phyloP scores from a whole-genome alignment of 2,113 vertebrate species.

The Eclectus roratus region DNA sequence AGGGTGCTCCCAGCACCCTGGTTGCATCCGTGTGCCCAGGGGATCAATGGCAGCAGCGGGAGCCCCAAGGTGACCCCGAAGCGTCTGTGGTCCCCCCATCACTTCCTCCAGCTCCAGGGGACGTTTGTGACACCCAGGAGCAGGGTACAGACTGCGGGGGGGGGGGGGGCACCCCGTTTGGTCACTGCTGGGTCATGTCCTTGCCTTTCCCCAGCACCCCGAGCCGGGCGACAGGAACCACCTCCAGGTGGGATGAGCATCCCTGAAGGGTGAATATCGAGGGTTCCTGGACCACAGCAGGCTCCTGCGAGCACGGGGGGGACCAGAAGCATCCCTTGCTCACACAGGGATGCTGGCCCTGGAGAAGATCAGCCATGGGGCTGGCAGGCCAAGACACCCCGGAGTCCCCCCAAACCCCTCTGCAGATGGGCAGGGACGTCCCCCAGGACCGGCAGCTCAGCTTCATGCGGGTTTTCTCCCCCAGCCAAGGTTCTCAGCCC shows the following conservation, averaged over 20 bases:
- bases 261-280: neutral
- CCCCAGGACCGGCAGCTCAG: rapidly evolving
- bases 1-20: rapidly evolving
- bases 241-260: neutral
- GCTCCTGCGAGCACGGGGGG: rapidly evolving
- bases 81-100: rapidly evolving
- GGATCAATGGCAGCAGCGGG: neutral
- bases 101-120: neutral
- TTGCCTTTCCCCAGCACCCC: too few species aligned
- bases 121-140: rapidly evolving
- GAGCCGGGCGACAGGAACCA: rapidly evolving
- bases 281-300: rapidly evolving
- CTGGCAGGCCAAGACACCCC: neutral
- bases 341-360: neutral
- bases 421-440: neutral
- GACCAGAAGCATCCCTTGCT: too few species aligned
- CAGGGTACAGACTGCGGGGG: rapidly evolving
- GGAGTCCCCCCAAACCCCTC: neutral
- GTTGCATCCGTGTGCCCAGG: neutral
- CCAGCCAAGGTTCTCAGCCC: neutral
- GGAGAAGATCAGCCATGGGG: neutral
- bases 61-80: neutral
- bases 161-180: neutral
- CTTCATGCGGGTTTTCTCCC: rapidly evolving
- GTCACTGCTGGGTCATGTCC: rapidly evolving